Base-by-base conservation (phyloP, 2,113 vertebrate genomes). In the Carollia perspicillata region DNA sequence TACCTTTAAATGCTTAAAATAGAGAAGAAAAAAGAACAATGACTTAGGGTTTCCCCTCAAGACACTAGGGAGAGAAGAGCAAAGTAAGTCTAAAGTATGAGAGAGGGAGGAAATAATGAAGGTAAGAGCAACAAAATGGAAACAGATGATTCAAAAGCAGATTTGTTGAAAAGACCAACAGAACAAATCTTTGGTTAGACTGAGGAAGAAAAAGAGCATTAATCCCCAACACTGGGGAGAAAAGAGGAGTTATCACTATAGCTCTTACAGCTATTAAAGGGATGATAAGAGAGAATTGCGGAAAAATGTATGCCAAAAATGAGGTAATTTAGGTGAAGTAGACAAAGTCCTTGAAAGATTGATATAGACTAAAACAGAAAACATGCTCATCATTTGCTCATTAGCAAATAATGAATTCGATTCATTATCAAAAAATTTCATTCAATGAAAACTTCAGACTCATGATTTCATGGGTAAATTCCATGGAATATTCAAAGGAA, bases 21-120 rank as follows among this genome's bases (percentile, higher is more conserved):
- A 89, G 16, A 30, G 65, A 42, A 89, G 20, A 65, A 55, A 20
- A 84, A 84, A 88, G 16, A 79, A 37, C 26, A 86, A 30, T 55
- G n/a, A 84, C 5, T 6, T 63, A 53, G 30, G 12, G 1, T 35
- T 51, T 20, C 10, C 42, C 18, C 5, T 63, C 9, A 93, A 63
- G 30, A 88, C 2, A 17, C 40, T 79, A 74, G 65, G 18, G 93
- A 75, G 95, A 84, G 60, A 78, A 87, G 18, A 94, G 17, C 69
- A 90, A 94, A 85, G 63, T 95, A 74, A 95, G 68, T 84, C 26
- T 26, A 42, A 71, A 84, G 18, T 68, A 65, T 75, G 75, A 71
- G 23, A 51, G 81, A 90, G 44, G 23, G 66, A 95, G 33, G 49
- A 85, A 77, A 33, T 66, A 75, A 49, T 35, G 26, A 85, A 55